Conservation (phyloP, 2,113 vertebrate species). For the Sorex araneus region DNA sequence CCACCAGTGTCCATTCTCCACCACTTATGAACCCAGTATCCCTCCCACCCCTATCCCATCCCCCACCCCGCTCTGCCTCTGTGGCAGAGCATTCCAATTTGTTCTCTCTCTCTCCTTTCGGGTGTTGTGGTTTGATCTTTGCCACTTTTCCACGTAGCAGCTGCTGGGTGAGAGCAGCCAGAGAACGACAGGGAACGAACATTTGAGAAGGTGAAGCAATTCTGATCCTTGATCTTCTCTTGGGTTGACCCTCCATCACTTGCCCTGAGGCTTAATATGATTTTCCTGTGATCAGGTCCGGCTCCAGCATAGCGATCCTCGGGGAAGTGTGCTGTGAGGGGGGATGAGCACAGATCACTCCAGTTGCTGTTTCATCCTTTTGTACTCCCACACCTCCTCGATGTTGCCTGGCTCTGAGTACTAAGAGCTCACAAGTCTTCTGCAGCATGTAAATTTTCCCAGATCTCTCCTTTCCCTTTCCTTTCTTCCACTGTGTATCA, state of each 20-base stretch:
- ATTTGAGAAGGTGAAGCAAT: background rate
- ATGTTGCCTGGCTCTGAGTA: background rate
- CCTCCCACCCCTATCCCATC: too few relatives aligned
- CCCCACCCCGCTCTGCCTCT: too few relatives aligned
- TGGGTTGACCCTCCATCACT: background rate
- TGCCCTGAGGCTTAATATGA: background rate
- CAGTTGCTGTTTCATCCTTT: background rate
- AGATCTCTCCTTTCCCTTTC: background rate
- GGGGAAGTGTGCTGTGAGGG: background rate
- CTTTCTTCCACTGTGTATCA: background rate
- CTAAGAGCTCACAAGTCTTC: background rate
- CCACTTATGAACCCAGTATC: too few relatives aligned
- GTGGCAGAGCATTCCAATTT: too few relatives aligned
- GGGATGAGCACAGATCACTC: background rate
- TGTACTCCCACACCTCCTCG: background rate
- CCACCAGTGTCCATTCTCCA: too few relatives aligned
- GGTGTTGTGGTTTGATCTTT: too few relatives aligned
- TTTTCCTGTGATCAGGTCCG: background rate
- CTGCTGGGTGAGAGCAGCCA: conserved; percentile 11
- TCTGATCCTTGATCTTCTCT: background rate
- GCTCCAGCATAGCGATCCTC: background rate
- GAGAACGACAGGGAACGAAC: background rate
- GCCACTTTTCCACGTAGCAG: background rate
- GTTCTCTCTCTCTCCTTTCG: too few relatives aligned
- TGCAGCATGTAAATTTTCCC: background rate